phyloP scores from a whole-genome alignment of 2,113 vertebrate genomes.

The Aptenodytes patagonicus region DNA sequence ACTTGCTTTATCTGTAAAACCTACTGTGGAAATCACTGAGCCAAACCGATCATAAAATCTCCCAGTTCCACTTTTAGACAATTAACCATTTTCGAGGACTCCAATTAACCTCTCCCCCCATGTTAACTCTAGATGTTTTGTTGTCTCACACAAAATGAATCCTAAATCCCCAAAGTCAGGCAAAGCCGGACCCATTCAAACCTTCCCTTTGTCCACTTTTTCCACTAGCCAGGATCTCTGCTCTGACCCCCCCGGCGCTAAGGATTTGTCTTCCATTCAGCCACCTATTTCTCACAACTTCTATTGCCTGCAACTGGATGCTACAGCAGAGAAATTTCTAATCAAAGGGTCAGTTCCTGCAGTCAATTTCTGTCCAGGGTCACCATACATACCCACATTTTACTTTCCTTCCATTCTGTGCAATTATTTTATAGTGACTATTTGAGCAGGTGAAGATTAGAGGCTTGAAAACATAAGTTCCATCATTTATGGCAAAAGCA shows the following conservation, averaged over 20 bases:
- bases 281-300: background rate
- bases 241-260: background rate
- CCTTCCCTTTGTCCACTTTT: background rate
- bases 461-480: background rate
- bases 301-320: background rate
- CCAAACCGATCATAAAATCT: background rate
- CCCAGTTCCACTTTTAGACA: background rate
- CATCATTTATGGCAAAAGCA: conserved; percentile 24
- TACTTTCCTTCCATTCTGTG: background rate
- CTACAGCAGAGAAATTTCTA: background rate
- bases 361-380: background rate
- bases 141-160: background rate
- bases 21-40: background rate
- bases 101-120: background rate
- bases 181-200: background rate
- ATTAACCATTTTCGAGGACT: background rate
- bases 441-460: conserved; percentile 29
- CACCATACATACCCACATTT: background rate
- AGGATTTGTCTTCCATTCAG: background rate
- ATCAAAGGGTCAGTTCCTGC: background rate
- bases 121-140: background rate
- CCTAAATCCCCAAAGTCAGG: background rate
- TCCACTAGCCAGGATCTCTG: background rate
- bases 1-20: background rate
- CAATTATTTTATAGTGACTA: conserved; percentile 2